Evolutionary conservation across 2,888 invertebrate genomes (phyloP), one percentile per base, ranked within the genome.

Genomic region (Epinotia ramella): DNA sequence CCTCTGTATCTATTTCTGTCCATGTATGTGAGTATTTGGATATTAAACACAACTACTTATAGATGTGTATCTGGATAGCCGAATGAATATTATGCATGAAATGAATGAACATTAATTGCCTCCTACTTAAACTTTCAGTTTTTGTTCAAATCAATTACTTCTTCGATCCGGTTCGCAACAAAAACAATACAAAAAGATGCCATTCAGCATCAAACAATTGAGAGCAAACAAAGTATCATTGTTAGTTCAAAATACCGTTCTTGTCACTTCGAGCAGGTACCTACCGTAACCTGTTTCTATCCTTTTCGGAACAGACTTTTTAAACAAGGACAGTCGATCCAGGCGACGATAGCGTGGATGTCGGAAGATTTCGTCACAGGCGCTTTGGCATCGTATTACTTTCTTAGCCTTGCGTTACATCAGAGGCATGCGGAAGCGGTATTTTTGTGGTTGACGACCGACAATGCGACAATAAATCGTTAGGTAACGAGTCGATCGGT

Each of bases 391-490:
- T 70, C 69, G 24, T 60, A 24, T 62, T 13, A 18, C 63, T 69
- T 49, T 11, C 63, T 18, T 49, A 49, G 64, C 69, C 73, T 67
- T 67, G 64, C 20, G 9, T 49, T 65, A 70, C 65, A 53, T 74
- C 70, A 74, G 46, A 24, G 59, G n/a, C n/a, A 73, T 40, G 74
- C 70, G 74, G 74, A 74, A 70, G 65, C 20, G 69, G 20, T 66
- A 74, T 74, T 64, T 74, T 74, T 64, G 59, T 49, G 16, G 70
- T 65, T 69, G 24, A 33, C 20, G 59, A 69, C 40, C 60, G 68
- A 44, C 59, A 20, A 59, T 24, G 33, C 6, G 57, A 59, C 40
- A 44, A 59, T 59, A 57, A 68, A 56, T 59, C 46, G 69, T 69
- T 69, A 69, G 18, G 46, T 13, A 28, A 46, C 59, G 57, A 44